Evolutionary conservation across 2,888 invertebrate genomes (phyloP).

Genomic region (Rhimphoctona megacephalus): DNA sequence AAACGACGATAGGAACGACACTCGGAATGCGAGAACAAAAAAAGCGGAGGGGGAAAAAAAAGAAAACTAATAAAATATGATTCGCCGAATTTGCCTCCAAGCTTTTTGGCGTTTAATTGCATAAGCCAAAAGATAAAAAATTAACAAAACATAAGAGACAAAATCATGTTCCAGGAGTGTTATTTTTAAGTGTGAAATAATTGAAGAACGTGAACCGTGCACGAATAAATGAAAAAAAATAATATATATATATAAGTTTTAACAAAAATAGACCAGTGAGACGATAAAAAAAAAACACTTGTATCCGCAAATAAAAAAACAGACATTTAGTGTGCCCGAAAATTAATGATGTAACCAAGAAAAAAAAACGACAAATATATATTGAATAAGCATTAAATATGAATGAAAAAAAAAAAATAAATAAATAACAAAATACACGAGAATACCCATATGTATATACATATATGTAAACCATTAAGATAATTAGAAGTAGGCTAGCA

Average conservation of each 20-base stretch:
- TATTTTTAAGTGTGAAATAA: constrained; percentile 56
- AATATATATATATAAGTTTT: constrained; percentile 1
- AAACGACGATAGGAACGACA: not conserved
- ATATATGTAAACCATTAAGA: constrained; percentile 55
- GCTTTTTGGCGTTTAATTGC: constrained; percentile 52
- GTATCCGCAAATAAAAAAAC: constrained; percentile 43
- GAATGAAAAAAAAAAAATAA: not conserved
- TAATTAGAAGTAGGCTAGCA: constrained; percentile 55
- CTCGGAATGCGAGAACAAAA: not conserved
- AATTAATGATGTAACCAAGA: constrained; percentile 33
- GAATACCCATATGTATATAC: constrained; percentile 66
- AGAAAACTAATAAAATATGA: constrained; percentile 29
- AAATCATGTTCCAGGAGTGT: constrained; percentile 42
- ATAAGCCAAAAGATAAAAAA: constrained; percentile 31
- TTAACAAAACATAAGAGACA: constrained; percentile 16
- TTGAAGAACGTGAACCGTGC: not conserved
- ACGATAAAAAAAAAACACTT: constrained; percentile 27
- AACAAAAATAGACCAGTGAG: constrained; percentile 16
- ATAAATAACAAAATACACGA: constrained; percentile 27
- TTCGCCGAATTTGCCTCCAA: constrained; percentile 65
- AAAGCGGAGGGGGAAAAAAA: constrained; percentile 2
- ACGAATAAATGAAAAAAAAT: not conserved
- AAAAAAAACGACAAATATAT: constrained; percentile 60
- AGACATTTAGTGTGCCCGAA: constrained; percentile 57
- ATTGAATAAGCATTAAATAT: constrained; percentile 67